Percentiles rank a stretch among this genome's conserved stretches.
phyloP scores from a whole-genome alignment of 2,888 invertebrate genomes.

The Dilophus febrilis region DNA sequence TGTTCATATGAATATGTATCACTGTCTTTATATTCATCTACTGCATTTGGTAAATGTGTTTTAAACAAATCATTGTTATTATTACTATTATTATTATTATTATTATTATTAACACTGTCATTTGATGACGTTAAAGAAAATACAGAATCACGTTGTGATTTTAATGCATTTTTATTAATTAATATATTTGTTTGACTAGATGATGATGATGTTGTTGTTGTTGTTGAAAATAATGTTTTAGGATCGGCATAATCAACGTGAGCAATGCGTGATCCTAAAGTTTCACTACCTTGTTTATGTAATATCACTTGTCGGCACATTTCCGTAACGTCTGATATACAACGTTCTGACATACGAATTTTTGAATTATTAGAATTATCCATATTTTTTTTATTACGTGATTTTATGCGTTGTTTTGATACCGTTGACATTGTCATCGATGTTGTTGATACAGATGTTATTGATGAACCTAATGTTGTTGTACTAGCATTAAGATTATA shows the following conservation, averaged over 20 bases:
- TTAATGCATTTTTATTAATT: slow-evolving; percentile 16
- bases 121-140: slow-evolving; percentile 29
- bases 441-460: too few relatives aligned
- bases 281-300: slow-evolving; percentile 64
- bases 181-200: slow-evolving; percentile 17
- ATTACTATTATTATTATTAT: background rate
- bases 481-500: too few relatives aligned
- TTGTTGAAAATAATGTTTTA: slow-evolving; percentile 40
- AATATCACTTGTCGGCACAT: slow-evolving; percentile 30
- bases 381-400: background rate
- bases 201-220: slow-evolving; percentile 44
- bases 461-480: too few relatives aligned
- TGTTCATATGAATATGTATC: slow-evolving; percentile 56
- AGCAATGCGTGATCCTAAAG: slow-evolving; percentile 74
- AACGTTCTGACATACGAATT: slow-evolving; percentile 18
- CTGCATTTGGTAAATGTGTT: too few relatives aligned
- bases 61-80: too few relatives aligned
- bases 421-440: too few relatives aligned
- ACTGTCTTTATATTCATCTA: slow-evolving; percentile 17
- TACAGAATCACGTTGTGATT: slow-evolving; percentile 26
- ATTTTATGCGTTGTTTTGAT: too few relatives aligned
- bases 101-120: slow-evolving; percentile 20
- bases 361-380: background rate
- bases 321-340: slow-evolving; percentile 26
- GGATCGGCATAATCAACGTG: slow-evolving; percentile 77